These are phyloP conservation scores for Clarias platycephalus DNA, from an alignment of 2,797 vertebrate genomes.

Conservation along the genomic window DNA sequence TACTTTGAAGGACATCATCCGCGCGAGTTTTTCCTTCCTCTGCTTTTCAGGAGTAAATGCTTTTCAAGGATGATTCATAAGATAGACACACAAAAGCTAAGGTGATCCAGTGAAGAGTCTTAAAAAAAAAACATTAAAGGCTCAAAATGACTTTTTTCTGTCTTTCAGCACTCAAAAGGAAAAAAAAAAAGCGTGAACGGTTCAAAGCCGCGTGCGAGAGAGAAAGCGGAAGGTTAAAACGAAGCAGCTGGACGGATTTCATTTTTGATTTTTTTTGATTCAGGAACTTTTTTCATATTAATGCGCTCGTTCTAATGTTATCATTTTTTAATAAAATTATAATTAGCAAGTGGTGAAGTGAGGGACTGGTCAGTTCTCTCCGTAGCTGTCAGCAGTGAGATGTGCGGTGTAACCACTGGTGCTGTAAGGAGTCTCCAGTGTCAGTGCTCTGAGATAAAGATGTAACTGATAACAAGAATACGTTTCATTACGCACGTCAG, in stretches of 20 bases:
- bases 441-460: neutral
- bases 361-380: neutral
- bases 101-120: neutral
- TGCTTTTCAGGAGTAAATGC: constrained; percentile 21
- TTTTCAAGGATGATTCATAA: constrained; percentile 14
- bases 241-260: neutral
- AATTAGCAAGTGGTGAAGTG: neutral
- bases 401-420: neutral
- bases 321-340: neutral
- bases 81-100: neutral
- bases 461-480: neutral
- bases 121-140: constrained; percentile 9
- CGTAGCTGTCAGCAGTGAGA: neutral
- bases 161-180: neutral
- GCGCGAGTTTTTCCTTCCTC: too few relatives aligned
- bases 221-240: neutral
- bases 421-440: neutral
- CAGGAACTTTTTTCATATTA: neutral
- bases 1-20: constrained; percentile 23
- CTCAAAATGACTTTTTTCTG: neutral
- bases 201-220: neutral
- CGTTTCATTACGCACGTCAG: too few relatives aligned
- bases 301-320: neutral
- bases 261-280: too few relatives aligned
- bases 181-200: neutral